Evolutionary conservation across 2,888 invertebrate species (phyloP).

Genomic region (Lasioglossum oenotherae): DNA sequence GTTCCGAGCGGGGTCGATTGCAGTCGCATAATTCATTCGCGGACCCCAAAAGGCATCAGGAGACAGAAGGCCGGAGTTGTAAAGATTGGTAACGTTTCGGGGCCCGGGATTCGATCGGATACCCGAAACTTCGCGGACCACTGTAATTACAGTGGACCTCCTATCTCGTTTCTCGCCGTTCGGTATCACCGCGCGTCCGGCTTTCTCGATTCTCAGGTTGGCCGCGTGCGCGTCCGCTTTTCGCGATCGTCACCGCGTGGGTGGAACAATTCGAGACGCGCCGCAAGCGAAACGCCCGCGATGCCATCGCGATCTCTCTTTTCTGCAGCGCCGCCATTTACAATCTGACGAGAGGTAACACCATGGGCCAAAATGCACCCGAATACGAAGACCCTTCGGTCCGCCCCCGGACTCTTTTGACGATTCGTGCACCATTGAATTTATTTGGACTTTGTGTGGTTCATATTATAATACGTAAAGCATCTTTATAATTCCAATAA

Average conservation of each 20-base stretch:
- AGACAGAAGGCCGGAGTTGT: constrained; percentile 7
- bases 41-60: background rate
- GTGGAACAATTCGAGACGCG: background rate
- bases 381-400: background rate
- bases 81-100: background rate
- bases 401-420: too few relatives aligned
- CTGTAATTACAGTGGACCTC: background rate
- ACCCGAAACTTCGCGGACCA: background rate
- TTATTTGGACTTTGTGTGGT: too few relatives aligned
- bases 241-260: background rate
- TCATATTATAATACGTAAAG: too few relatives aligned
- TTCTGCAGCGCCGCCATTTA: background rate
- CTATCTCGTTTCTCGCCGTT: background rate
- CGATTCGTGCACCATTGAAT: background rate
- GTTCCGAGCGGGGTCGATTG: background rate
- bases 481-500: too few relatives aligned
- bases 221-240: background rate
- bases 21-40: constrained; percentile 8
- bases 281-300: background rate
- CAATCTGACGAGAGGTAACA: background rate
- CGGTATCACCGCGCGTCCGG: background rate
- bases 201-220: background rate
- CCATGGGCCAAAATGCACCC: background rate
- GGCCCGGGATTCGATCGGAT: background rate
- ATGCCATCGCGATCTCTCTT: too few relatives aligned